Evolutionary conservation across 2,113 vertebrate species (phyloP), one percentile per base, ranked within the genome.

Genomic region (Rhea americana): DNA sequence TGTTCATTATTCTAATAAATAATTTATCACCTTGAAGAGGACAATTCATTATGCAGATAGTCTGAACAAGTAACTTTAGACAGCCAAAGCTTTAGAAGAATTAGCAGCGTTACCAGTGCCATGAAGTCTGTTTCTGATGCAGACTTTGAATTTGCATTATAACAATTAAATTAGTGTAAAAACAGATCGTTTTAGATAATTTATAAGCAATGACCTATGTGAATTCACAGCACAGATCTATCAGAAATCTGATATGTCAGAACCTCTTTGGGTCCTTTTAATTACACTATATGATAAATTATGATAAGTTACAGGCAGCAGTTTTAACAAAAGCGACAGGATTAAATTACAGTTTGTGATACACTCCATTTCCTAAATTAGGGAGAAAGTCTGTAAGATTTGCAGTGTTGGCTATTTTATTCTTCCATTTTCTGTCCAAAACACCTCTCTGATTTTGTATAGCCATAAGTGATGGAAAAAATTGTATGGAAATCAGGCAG

Each of bases 1-100:
- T 96, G 92, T 93, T 97, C 97, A 97, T 98, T 98, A 97, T 85
- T 97, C 95, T 97, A 96, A 97, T 97, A 96, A 95, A 97, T 98
- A 98, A 98, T 97, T 97, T 98, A 97, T 97, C 94, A 96, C 91
- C 89, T 90, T 67, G 65, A 96, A 87, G 90, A 93, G 92, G 78
- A 94, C 90, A 95, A 98, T 97, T 98, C 59, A 68, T 98, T 98
- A 96, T 92, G 91, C 65, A 94, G 76, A 73, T 90, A 93, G 79
- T 89, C 88, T 78, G 87, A 97, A 93, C 85, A 93, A 96, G 75
- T 77, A 93, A 96, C 82, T 93, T 95, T 94, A 96, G 97, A 92
- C 51, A 93, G 77, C 26, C 72, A 89, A 63, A 75, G 67, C 89
- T 97, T 95, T 85, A 92, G 82, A 78, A 91, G 72, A 89, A 74